Conservation (phyloP, 2,797 vertebrate species). For the Propithecus perrieri region DNA sequence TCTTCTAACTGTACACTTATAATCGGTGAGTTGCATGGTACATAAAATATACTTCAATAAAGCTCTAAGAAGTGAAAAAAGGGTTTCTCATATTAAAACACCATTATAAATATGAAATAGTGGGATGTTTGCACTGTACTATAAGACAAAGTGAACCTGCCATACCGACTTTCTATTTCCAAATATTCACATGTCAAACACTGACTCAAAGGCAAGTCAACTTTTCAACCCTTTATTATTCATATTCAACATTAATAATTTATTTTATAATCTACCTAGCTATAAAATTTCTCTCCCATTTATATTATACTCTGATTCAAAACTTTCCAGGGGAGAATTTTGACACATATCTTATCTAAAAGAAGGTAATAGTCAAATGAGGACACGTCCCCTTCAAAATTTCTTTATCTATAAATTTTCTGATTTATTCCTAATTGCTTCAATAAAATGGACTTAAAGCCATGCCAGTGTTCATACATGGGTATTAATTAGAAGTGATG, state of each 20-base stretch:
- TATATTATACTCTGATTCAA: slow-evolving; percentile 34
- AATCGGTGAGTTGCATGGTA: not conserved
- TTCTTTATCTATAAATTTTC: slow-evolving; percentile 66
- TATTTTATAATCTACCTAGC: not conserved
- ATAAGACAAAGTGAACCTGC: not conserved
- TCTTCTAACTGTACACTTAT: not conserved
- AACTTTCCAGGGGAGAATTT: slow-evolving; percentile 50
- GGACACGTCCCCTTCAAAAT: slow-evolving; percentile 62
- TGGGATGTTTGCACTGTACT: not conserved
- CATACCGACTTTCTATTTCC: slow-evolving; percentile 6
- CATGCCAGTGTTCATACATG: slow-evolving; percentile 58
- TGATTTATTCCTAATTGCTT: slow-evolving; percentile 72
- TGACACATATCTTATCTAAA: not conserved
- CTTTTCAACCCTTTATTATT: not conserved
- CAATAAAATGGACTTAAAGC: slow-evolving; percentile 64
- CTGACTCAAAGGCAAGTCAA: not conserved
- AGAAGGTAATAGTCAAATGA: slow-evolving; percentile 59
- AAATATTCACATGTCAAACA: slow-evolving; percentile 49
- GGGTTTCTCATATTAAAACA: not conserved
- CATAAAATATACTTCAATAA: not conserved
- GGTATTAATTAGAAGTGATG: slow-evolving; percentile 72
- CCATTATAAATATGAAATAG: not conserved
- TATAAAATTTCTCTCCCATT: slow-evolving; percentile 14
- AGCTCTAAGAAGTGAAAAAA: not conserved
- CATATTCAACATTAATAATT: slow-evolving; percentile 42